Base-by-base conservation (phyloP, 2,797 vertebrate species). In the Calcarius lapponicus region DNA sequence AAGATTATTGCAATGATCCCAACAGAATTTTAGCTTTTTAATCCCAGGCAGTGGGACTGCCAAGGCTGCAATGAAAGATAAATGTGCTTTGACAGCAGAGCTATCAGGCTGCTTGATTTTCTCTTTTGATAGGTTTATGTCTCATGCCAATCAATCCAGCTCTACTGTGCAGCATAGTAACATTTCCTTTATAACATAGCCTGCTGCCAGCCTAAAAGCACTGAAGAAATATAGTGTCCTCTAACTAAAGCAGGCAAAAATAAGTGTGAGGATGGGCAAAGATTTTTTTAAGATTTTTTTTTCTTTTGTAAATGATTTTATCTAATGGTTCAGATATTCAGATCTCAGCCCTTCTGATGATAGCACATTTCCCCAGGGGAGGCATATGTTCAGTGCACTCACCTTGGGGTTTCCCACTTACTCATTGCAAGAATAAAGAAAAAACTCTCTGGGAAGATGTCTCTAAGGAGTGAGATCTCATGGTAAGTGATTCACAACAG, bases 41-140 rank as follows among this genome's bases (percentile, higher is more conserved):
- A 94, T 93, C 60, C 67, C 53, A 87, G 64, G 45, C 70, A 67
- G 13, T 53, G 64, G 74, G 74, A 86, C 32, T 0, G 1, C 74
- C 83, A 86, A 93, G 78, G 74, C 80, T 95, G 78, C 73, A 91
- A 60, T 32, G 90, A 87, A 93, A 95, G 76, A 92, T 93, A 93
- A 92, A 94, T 90, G 80, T 80, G 48, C 80, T 76, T 95, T 94
- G 91, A 93, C 90, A 88, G 86, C 71, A 92, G 45, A 90, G 83
- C 19, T 94, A 90, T 95, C 93, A 91, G 79, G 58, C 79, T 86
- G 60, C 56, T 88, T 96, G 86, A 93, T 94, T 97, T 94, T 91
- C 73, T 84, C n/a, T 88, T 94, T 84, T 88, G 85, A 93, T 91
- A 93, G 90, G 92, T 96, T 92, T 95, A 94, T 88, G 34, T 86